phyloP scores from a whole-genome alignment of 2,888 invertebrate genomes.

The Helobdella robusta region DNA sequence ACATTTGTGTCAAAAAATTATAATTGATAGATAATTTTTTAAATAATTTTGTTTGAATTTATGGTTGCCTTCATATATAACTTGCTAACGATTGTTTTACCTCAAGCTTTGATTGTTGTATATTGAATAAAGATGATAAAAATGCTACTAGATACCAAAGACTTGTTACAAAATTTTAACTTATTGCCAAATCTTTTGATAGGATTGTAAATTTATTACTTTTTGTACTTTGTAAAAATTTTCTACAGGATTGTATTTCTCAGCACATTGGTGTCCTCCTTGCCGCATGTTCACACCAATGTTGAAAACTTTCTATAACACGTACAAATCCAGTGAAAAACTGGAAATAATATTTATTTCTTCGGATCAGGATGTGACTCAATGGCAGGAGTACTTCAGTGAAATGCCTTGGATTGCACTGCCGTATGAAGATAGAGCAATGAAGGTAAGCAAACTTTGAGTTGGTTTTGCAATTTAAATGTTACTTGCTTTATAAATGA shows the following conservation, averaged over 20 bases:
- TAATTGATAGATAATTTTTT: too few species aligned
- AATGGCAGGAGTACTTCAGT: slow-evolving; percentile 63
- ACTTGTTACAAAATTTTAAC: too few species aligned
- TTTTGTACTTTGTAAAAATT: background rate
- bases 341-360: slow-evolving; percentile 74
- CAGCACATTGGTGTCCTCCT: slow-evolving; percentile 60
- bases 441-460: slow-evolving; percentile 26
- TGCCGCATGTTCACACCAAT: slow-evolving; percentile 74
- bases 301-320: slow-evolving; percentile 63
- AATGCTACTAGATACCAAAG: too few species aligned
- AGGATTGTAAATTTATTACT: background rate
- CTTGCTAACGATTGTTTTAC: too few species aligned
- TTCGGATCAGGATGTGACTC: slow-evolving; percentile 74
- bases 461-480: too few species aligned
- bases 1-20: too few species aligned
- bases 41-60: too few species aligned
- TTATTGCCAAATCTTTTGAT: background rate
- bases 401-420: slow-evolving; percentile 68
- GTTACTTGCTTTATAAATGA: too few species aligned
- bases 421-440: slow-evolving; percentile 55
- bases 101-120: too few species aligned
- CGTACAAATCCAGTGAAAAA: slow-evolving; percentile 59
- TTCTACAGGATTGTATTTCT: slow-evolving; percentile 31
- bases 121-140: too few species aligned
- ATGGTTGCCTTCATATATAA: too few species aligned